Evolutionary conservation across 2,113 vertebrate genomes (phyloP).

Genomic region (Zosterops lateralis): DNA sequence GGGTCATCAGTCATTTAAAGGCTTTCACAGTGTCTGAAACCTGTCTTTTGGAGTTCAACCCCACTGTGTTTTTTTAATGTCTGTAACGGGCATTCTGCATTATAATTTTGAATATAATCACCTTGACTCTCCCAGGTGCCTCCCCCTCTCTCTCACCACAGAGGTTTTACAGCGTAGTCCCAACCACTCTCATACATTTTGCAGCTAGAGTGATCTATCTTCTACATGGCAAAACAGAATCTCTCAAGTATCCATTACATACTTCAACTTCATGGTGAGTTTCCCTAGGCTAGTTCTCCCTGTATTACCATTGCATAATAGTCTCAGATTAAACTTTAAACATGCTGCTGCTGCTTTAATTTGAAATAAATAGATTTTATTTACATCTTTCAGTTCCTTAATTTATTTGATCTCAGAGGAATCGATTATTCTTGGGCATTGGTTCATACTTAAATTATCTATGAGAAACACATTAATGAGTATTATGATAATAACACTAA

Average conservation of each 20-base stretch:
- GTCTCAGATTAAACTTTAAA: not conserved
- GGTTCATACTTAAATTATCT: not conserved
- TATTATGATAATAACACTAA: not conserved
- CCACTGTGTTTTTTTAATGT: rapidly evolving
- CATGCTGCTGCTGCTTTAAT: not conserved
- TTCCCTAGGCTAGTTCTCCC: not conserved
- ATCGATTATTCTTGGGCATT: not conserved
- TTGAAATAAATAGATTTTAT: constrained; percentile 2
- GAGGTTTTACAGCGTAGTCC: not conserved
- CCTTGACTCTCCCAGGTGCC: not conserved
- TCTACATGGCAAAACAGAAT: not conserved
- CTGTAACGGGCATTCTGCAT: not conserved
- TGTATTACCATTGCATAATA: not conserved
- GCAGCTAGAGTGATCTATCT: not conserved
- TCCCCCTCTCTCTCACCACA: not conserved
- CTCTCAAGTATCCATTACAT: not conserved
- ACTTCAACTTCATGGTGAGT: not conserved
- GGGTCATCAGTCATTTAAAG: not conserved
- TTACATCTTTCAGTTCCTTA: not conserved
- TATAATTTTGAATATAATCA: not conserved
- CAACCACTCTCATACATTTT: not conserved
- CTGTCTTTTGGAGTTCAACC: not conserved
- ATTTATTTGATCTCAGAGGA: not conserved
- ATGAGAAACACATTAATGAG: not conserved
- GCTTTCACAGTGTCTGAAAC: not conserved